Conservation (phyloP, 2,888 invertebrate genomes). For the Cerastis rubricosa region DNA sequence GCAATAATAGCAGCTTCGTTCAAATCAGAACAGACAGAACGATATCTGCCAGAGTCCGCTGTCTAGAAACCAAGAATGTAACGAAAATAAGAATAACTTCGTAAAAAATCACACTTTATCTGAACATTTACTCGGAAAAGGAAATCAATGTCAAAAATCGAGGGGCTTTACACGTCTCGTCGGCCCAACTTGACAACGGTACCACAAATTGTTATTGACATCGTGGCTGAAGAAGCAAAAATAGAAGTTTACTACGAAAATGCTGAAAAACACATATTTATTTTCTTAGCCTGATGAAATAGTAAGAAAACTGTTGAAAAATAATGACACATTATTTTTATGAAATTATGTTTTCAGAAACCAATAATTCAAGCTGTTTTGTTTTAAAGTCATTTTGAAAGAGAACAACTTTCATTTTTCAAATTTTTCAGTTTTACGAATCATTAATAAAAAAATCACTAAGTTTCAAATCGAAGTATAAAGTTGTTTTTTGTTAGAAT, state of each 20-base stretch:
- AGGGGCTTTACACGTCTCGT: background rate
- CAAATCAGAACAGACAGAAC: background rate
- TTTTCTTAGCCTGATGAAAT: background rate
- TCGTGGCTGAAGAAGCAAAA: background rate
- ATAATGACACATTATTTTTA: background rate
- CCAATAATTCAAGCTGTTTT: background rate
- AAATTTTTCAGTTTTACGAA: background rate
- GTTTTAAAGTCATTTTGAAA: no score
- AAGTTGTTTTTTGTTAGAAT: no score
- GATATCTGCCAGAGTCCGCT: background rate
- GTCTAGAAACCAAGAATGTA: background rate
- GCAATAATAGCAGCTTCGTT: background rate
- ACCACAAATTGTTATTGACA: conserved; percentile 21
- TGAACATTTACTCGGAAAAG: background rate
- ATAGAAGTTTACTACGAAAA: background rate
- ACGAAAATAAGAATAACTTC: background rate
- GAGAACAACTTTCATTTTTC: no score
- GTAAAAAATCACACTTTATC: background rate
- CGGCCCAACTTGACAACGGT: background rate
- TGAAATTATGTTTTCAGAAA: background rate
- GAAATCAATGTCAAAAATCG: background rate
- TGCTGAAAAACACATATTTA: background rate
- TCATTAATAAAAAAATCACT: background rate
- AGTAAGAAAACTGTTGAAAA: no score
- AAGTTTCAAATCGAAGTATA: background rate